These are phyloP conservation scores for Adelphocoris suturalis DNA, from an alignment of 2,888 invertebrate species.

Conservation along the genomic window DNA sequence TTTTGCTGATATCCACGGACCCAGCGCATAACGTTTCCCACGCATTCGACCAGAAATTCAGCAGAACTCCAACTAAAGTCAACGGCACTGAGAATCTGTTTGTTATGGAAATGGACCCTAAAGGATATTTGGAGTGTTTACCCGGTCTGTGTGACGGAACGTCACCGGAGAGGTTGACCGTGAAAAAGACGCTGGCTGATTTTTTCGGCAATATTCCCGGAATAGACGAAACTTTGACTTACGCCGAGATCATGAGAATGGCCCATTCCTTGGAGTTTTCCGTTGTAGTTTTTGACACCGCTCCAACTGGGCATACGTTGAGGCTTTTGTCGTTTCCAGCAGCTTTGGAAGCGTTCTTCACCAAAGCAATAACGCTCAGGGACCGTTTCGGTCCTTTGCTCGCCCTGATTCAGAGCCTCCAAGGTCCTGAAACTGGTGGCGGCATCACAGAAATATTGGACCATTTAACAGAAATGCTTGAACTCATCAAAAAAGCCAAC, in stretches of 20 bases:
- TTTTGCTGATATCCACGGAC: slow-evolving; percentile 98
- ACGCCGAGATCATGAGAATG: slow-evolving; percentile 98
- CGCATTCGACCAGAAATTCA: slow-evolving; percentile 99
- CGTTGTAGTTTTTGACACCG: slow-evolving; percentile 99
- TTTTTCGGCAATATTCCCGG: slow-evolving; percentile 98
- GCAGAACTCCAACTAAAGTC: slow-evolving; percentile 93
- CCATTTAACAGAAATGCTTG: slow-evolving; percentile 88
- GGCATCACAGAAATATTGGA: slow-evolving; percentile 92
- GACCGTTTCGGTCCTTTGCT: slow-evolving; percentile 89
- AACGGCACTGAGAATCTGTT: slow-evolving; percentile 95
- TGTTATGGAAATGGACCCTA: slow-evolving; percentile 99
- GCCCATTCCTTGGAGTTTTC: slow-evolving; percentile 99
- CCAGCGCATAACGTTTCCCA: slow-evolving; percentile 99
- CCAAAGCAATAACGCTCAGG: slow-evolving; percentile 94
- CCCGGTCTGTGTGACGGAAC: slow-evolving; percentile 78
- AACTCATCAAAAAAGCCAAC: slow-evolving; percentile 84
- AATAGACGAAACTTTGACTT: slow-evolving; percentile 99
- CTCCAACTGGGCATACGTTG: slow-evolving; percentile 98
- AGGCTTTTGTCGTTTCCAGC: slow-evolving; percentile 97
- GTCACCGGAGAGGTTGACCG: not conserved
- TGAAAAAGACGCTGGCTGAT: slow-evolving; percentile 83
- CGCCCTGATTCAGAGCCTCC: slow-evolving; percentile 86
- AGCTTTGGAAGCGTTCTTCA: slow-evolving; percentile 96
- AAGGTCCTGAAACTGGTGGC: slow-evolving; percentile 85
- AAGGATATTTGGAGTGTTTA: not conserved